Evolutionary conservation across 2,888 invertebrate species (phyloP).

Genomic region (Rotaria magnacalcarata): DNA sequence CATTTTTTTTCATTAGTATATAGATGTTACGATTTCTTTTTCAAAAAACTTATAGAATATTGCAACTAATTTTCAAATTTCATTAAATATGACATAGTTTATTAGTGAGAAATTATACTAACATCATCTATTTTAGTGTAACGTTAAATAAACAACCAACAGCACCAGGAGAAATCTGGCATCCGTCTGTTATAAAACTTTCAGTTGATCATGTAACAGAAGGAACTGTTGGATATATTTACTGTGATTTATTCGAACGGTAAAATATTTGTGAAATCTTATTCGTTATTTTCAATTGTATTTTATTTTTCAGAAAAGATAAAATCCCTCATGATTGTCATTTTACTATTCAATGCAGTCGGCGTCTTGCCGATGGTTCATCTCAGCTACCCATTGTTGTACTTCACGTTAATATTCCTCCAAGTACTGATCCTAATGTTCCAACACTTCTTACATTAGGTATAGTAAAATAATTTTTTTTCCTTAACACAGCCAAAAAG

Average conservation of each 20-base stretch:
- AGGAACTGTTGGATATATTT: conserved; percentile 68
- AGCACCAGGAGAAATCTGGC: conserved; percentile 78
- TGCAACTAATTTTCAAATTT: no score
- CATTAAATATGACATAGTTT: no score
- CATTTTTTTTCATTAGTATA: no score
- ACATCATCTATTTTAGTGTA: conserved; percentile 64
- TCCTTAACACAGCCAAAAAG: no score
- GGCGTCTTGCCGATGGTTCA: conserved; percentile 54
- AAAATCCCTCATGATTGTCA: conserved; percentile 77
- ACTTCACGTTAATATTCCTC: conserved; percentile 78
- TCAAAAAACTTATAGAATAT: no score
- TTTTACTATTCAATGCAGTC: conserved; percentile 92
- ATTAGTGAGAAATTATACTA: neutral
- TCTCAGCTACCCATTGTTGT: conserved; percentile 79
- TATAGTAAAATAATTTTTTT: neutral
- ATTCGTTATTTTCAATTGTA: neutral
- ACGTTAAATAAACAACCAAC: conserved; percentile 71
- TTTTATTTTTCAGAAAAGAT: neutral
- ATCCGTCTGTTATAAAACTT: conserved; percentile 80
- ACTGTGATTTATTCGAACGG: conserved; percentile 86
- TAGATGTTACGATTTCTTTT: no score
- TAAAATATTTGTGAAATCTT: neutral
- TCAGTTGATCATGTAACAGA: conserved; percentile 58
- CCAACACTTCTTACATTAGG: conserved; percentile 40
- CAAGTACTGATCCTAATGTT: conserved; percentile 68